phyloP scores from a whole-genome alignment of 1,140 invertebrate species.

The Caenorhabditis inopinata region DNA sequence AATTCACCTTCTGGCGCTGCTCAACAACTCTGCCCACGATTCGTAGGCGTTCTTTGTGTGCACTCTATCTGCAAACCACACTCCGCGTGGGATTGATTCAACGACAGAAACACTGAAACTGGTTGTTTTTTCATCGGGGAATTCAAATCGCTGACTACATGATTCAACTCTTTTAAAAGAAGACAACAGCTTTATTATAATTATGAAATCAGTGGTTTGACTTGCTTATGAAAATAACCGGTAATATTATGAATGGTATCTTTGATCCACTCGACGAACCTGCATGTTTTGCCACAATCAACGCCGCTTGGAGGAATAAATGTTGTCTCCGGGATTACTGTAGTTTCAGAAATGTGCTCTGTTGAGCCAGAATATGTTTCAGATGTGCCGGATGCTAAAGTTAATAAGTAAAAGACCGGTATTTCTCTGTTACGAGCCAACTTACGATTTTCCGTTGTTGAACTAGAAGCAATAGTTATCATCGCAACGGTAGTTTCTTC shows the following conservation, averaged over 20 bases:
- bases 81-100: slow-evolving; percentile 1
- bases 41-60: neutral
- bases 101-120: slow-evolving; percentile 13
- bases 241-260: slow-evolving; percentile 7
- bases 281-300: slow-evolving; percentile 12
- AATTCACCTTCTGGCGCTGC: neutral
- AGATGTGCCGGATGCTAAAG: neutral
- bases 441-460: neutral
- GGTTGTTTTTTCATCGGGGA: neutral
- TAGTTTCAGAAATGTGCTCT: neutral
- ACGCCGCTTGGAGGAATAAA: neutral
- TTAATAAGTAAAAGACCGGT: too few relatives aligned
- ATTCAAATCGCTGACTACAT: too few relatives aligned
- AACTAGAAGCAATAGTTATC: neutral
- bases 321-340: neutral
- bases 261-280: slow-evolving; percentile 29
- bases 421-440: too few relatives aligned
- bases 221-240: neutral
- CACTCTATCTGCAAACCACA: slow-evolving; percentile 1
- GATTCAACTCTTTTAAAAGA: too few relatives aligned
- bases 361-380: neutral
- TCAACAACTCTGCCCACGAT: neutral
- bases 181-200: neutral
- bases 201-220: neutral
- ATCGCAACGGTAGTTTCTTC: neutral